Evolutionary conservation across 2,888 invertebrate species (phyloP).

Genomic region (Crioceris asparagi): DNA sequence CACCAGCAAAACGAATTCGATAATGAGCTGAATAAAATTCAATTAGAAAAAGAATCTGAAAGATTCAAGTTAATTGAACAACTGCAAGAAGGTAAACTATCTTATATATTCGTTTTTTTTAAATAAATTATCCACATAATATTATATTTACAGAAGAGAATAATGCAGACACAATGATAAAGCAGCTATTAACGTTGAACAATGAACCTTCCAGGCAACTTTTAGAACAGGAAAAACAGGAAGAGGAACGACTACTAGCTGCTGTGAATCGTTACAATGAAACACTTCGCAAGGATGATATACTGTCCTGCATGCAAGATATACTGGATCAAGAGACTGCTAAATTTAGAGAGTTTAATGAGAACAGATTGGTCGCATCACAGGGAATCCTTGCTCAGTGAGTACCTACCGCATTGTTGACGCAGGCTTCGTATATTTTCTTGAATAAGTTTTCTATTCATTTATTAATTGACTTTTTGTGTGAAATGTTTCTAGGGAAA

Average conservation of each 20-base stretch:
- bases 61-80: constrained; percentile 48
- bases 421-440: background rate
- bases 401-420: constrained; percentile 39
- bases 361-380: constrained; percentile 43
- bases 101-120: background rate
- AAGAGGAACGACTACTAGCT: constrained; percentile 55
- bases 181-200: constrained; percentile 51
- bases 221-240: constrained; percentile 53
- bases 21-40: constrained; percentile 55
- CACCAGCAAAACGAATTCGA: constrained; percentile 56
- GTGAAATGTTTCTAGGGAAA: constrained; percentile 39
- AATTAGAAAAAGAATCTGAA: constrained; percentile 54
- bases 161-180: constrained; percentile 54
- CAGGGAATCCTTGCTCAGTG: constrained; percentile 54
- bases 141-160: constrained; percentile 44
- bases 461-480: background rate
- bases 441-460: background rate
- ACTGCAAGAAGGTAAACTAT: constrained; percentile 42
- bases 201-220: constrained; percentile 53
- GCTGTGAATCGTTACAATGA: constrained; percentile 46
- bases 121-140: background rate
- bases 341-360: constrained; percentile 52
- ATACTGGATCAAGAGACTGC: constrained; percentile 56
- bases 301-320: constrained; percentile 59
- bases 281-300: constrained; percentile 53